These are phyloP conservation scores for Dendrocincla fuliginosa DNA, from an alignment of 2,797 vertebrate species.

Conservation along the genomic window DNA sequence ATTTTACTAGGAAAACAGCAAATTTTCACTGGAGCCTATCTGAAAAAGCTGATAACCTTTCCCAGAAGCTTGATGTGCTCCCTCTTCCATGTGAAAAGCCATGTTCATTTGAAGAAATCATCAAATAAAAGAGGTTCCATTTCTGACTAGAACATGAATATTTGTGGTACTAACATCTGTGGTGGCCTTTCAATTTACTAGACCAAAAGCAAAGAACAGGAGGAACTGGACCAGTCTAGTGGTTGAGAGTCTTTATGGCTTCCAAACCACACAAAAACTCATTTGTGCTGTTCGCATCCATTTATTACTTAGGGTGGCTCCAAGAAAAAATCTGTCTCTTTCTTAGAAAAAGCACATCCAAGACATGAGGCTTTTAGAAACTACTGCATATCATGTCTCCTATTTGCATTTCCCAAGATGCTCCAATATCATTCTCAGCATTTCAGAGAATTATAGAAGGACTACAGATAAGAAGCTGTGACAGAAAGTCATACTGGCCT, in stretches of 20 bases:
- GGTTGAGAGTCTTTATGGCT: not conserved
- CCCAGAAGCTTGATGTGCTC: not conserved
- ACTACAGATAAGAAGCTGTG: not conserved
- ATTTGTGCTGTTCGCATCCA: constrained; percentile 13
- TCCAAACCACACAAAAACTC: constrained; percentile 55
- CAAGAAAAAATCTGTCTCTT: not conserved
- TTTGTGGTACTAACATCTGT: constrained; percentile 40
- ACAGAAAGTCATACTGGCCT: not conserved
- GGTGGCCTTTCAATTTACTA: constrained; percentile 45
- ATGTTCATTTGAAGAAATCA: not conserved
- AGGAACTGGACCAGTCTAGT: constrained; percentile 32
- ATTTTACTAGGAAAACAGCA: not conserved
- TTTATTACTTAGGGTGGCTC: constrained; percentile 18
- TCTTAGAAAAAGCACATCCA: not conserved
- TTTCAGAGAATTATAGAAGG: not conserved
- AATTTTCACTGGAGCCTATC: not conserved
- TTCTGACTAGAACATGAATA: constrained; percentile 24
- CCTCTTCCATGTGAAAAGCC: not conserved
- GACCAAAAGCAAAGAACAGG: constrained; percentile 12
- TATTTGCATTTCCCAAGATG: not conserved
- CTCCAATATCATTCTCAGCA: not conserved
- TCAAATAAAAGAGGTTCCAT: not conserved
- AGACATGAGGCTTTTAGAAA: not conserved
- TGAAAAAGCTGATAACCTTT: not conserved
- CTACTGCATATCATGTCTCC: not conserved